Evolutionary conservation across 2,888 invertebrate genomes (phyloP), one percentile per base, ranked within the genome.

Genomic region (Drosophila infuscata): DNA sequence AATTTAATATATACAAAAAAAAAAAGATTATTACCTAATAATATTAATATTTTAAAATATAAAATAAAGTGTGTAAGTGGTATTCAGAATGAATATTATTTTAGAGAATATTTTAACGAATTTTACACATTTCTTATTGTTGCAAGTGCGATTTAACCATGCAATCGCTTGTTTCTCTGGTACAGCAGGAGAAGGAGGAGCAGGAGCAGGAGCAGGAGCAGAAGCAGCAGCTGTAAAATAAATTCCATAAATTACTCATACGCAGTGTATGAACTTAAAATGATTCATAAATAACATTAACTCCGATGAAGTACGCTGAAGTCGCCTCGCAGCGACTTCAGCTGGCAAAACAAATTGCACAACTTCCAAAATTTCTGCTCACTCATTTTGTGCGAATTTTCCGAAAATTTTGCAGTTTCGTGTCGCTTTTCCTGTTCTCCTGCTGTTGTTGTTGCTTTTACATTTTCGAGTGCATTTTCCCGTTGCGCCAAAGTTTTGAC

Each of bases 281-380:
- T 75, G 70, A 75, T 87, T 73, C 79, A 81, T 89, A 89, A 79
- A 83, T 83, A 83, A 83, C 70, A 89, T 87, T 83, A 81, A 81
- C 82, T 70, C 35, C 57, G 48, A 76, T 41, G 70, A 51, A 63
- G 46, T 74, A 62, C 58, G 49, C 36, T 67, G 74, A 70, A 58
- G 65, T 59, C 54, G 65, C 52, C 53, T 52, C 62, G 63, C 69
- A 53, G 53, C 62, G 56, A 63, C 65, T 79, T 74, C 58, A 41
- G 57, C 66, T 67, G 65, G 70, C 66, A 72, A 83, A 72, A 81
- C 81, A 83, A 75, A 83, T 70, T 65, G 87, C 59, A 60, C 15
- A 86, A 84, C 76, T 84, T 88, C 88, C 74, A n/a, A 81, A 84
- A 86, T 83, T 86, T 88, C 70, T 83, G 75, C 83, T 80, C 87